phyloP scores from a whole-genome alignment of 2,888 invertebrate species.

The Eupelmus urozonus region DNA sequence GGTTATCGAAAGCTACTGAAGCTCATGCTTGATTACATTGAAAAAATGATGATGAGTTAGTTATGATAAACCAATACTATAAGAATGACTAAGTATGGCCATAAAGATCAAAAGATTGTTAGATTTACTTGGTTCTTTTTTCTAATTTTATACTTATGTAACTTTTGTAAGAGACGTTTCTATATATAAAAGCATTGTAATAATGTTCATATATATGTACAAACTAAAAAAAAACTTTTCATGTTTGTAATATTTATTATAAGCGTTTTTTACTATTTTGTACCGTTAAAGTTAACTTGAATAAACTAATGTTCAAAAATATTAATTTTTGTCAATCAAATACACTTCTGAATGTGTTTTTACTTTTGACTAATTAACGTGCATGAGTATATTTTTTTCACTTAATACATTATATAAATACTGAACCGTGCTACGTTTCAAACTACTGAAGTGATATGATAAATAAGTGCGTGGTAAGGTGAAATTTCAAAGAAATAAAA shows the following conservation, averaged over 20 bases:
- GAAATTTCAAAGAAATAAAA: neutral
- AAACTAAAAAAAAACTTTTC: too few species aligned
- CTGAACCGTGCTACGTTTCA: too few species aligned
- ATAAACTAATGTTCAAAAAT: too few species aligned
- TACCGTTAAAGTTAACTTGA: neutral
- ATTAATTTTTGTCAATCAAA: too few species aligned
- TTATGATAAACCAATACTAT: neutral
- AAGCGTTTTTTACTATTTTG: neutral
- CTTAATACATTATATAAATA: too few species aligned
- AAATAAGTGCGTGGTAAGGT: too few species aligned
- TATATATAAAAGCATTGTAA: neutral
- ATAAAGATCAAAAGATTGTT: neutral
- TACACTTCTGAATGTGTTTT: too few species aligned
- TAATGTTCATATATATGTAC: too few species aligned
- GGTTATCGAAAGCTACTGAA: constrained; percentile 26
- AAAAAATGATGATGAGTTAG: constrained; percentile 36
- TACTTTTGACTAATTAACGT: neutral
- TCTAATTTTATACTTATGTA: neutral
- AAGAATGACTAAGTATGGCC: neutral
- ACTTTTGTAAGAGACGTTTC: neutral
- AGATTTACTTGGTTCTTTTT: neutral
- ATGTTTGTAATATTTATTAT: neutral
- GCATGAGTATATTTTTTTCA: neutral
- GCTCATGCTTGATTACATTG: constrained; percentile 24
- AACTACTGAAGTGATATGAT: too few species aligned